Evolutionary conservation across 2,797 vertebrate species (phyloP).

Genomic region (Manis crassicaudata): DNA sequence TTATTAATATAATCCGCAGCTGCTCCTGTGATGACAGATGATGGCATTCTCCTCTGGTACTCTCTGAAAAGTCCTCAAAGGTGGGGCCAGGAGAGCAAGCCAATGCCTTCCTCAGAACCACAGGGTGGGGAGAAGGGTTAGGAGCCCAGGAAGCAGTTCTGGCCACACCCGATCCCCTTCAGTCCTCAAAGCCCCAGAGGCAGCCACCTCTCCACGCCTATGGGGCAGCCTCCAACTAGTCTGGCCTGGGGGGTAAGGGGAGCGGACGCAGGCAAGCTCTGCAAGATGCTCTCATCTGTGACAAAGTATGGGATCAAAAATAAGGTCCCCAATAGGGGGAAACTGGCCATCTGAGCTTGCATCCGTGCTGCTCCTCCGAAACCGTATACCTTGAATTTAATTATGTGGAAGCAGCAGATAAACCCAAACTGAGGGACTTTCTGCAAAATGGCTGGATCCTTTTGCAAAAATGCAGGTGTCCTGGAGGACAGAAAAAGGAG

Average conservation of each 20-base stretch:
- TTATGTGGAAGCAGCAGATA: neutral
- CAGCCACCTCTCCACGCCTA: too few species aligned
- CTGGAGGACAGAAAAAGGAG: neutral
- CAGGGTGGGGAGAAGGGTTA: neutral
- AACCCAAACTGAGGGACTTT: neutral
- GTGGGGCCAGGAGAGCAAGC: neutral
- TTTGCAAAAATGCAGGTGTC: neutral
- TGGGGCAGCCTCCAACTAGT: neutral
- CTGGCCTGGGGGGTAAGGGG: neutral
- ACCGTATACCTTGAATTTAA: neutral
- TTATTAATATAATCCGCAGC: neutral
- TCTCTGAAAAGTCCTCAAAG: neutral
- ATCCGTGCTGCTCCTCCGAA: neutral
- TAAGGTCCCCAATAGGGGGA: neutral
- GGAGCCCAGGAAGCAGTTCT: neutral
- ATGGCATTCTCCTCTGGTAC: neutral
- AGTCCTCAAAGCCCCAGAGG: neutral
- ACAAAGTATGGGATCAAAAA: neutral
- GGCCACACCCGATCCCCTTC: neutral
- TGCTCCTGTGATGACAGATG: neutral
- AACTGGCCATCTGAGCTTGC: neutral
- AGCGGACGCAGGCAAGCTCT: neutral
- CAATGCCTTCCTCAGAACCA: fast-evolving
- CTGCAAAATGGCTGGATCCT: neutral
- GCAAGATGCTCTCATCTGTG: neutral